Percentiles rank a stretch among this genome's conserved stretches.
Evolutionary conservation across 2,888 invertebrate genomes (phyloP).

Genomic region (Stenchaetothrips biformis): DNA sequence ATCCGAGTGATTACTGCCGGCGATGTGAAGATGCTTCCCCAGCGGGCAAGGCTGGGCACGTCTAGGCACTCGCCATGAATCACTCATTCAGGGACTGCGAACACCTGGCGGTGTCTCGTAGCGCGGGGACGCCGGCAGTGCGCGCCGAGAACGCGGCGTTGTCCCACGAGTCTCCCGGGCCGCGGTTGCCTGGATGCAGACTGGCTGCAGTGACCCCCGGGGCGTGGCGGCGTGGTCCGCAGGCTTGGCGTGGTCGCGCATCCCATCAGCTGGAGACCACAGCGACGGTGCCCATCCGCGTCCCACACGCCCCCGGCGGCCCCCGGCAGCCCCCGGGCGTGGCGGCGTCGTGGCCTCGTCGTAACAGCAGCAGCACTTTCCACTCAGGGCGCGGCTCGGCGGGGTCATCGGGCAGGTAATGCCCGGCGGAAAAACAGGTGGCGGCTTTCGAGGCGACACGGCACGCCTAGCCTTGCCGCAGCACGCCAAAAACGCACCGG

Average conservation of each 20-base stretch:
- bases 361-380: background rate
- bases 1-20: too few relatives aligned
- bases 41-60: too few relatives aligned
- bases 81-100: too few relatives aligned
- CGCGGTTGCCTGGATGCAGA: too few relatives aligned
- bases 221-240: background rate
- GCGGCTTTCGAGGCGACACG: background rate
- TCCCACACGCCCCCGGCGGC: background rate
- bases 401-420: slow-evolving; percentile 17
- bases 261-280: background rate
- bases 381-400: slow-evolving; percentile 6
- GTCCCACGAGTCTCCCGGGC: too few relatives aligned
- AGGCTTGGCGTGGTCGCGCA: background rate
- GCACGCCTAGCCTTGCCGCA: background rate
- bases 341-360: background rate
- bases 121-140: too few relatives aligned
- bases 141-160: too few relatives aligned
- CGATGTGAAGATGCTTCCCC: background rate
- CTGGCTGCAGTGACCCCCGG: background rate
- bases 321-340: background rate
- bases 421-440: slow-evolving; percentile 19
- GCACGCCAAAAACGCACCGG: background rate
- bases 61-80: too few relatives aligned
- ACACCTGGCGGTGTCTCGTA: too few relatives aligned
- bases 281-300: background rate